Percentiles rank a stretch among this genome's conserved stretches.
Conservation (phyloP, 2,113 vertebrate species). For the Kobus ellipsiprymnus region DNA sequence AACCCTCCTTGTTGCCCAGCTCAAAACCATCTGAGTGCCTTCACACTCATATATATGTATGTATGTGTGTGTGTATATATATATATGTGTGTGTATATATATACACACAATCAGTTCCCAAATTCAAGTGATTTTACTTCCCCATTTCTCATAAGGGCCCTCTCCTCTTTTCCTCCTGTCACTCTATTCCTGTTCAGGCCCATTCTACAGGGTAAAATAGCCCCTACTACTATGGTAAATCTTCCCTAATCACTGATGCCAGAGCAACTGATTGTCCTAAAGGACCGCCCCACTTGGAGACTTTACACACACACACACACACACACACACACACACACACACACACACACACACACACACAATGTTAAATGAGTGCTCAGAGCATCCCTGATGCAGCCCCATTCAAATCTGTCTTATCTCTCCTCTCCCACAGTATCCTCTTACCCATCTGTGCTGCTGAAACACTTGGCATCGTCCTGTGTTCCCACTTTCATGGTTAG, state of each 20-base stretch:
- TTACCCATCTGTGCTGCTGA: neutral
- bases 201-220: neutral
- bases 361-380: neutral
- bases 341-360: neutral
- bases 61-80: no score
- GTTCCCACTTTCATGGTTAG: neutral
- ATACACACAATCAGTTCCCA: neutral
- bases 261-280: neutral
- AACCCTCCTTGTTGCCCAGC: neutral
- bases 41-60: neutral
- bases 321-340: neutral
- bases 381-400: neutral
- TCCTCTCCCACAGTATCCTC: neutral
- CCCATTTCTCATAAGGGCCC: neutral
- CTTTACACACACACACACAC: neutral
- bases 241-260: neutral
- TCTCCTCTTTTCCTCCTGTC: neutral
- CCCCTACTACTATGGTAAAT: neutral
- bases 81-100: accelerated
- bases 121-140: neutral
- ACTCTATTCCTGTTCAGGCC: neutral
- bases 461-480: neutral
- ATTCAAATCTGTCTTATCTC: neutral
- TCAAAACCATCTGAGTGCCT: neutral
- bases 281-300: neutral